Evolutionary conservation across 2,113 vertebrate species (phyloP).

Genomic region (Anthoscopus minutus): DNA sequence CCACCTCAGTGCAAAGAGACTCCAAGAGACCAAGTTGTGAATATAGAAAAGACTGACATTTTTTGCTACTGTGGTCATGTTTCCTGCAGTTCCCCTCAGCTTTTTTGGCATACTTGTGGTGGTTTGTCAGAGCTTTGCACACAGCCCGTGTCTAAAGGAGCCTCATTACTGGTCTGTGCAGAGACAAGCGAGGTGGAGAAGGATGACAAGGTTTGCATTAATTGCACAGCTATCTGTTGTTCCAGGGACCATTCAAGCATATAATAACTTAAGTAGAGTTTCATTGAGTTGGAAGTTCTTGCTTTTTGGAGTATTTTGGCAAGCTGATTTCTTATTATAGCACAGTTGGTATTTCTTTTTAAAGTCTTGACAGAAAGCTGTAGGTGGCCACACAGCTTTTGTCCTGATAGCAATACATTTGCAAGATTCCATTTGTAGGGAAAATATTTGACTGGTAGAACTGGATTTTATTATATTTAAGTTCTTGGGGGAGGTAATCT

Average conservation of each 20-base stretch:
- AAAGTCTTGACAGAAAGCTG: conserved; percentile 60
- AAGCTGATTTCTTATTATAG: conserved; percentile 62
- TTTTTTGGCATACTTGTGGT: conserved; percentile 26
- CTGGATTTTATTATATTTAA: neutral
- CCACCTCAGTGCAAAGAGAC: neutral
- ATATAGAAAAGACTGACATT: neutral
- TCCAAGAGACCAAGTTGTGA: neutral
- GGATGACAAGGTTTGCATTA: conserved; percentile 66
- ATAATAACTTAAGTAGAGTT: conserved; percentile 70
- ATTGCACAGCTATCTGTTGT: conserved; percentile 69
- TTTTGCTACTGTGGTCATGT: neutral
- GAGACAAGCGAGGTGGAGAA: conserved; percentile 57
- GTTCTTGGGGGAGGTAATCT: neutral
- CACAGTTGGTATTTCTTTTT: conserved; percentile 53
- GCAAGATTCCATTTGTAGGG: neutral
- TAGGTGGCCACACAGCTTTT: conserved; percentile 25
- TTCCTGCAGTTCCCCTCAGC: neutral
- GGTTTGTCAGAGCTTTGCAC: conserved; percentile 53
- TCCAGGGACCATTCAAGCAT: conserved; percentile 61
- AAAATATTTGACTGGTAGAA: neutral
- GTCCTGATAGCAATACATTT: neutral
- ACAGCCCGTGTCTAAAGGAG: conserved; percentile 13
- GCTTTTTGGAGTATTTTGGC: conserved; percentile 51
- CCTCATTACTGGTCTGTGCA: conserved; percentile 64
- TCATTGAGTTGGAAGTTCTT: conserved; percentile 62